Percentiles rank a stretch among this genome's conserved stretches.
Evolutionary conservation across 1,140 invertebrate genomes (phyloP).

Genomic region (Himalopsyche phryganea): DNA sequence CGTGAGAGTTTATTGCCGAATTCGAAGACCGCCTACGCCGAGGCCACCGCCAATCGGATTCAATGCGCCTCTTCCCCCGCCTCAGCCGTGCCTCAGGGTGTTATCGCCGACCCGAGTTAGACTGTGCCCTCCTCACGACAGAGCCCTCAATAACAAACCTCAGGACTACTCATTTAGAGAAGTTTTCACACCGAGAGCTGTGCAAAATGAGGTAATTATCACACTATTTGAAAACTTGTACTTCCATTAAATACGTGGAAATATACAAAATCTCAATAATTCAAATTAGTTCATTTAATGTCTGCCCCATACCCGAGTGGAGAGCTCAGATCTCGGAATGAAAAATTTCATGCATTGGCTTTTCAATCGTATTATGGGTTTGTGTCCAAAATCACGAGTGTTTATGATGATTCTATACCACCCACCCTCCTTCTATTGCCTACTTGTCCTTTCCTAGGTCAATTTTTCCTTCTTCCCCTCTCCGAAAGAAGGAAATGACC

Average conservation of each 20-base stretch:
- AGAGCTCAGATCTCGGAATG: too few species aligned
- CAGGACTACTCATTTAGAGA: slow-evolving; percentile 76
- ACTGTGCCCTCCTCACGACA: slow-evolving; percentile 63
- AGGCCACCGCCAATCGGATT: neutral
- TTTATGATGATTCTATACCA: too few species aligned
- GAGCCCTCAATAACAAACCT: slow-evolving; percentile 62
- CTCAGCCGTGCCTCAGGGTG: slow-evolving; percentile 64
- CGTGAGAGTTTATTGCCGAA: slow-evolving; percentile 26
- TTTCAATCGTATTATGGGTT: too few species aligned
- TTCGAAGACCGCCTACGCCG: slow-evolving; percentile 2
- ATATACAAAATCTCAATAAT: neutral
- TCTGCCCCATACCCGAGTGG: too few species aligned
- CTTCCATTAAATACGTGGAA: neutral
- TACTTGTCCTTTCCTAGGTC: too few species aligned
- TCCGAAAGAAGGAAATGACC: too few species aligned
- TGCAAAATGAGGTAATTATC: slow-evolving; percentile 80
- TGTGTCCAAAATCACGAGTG: too few species aligned
- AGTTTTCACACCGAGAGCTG: slow-evolving; percentile 75
- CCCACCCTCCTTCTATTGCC: too few species aligned
- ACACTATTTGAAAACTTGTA: slow-evolving; percentile 10
- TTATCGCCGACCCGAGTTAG: slow-evolving; percentile 66
- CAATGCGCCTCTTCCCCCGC: neutral
- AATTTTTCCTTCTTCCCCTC: too few species aligned
- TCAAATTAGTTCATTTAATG: too few species aligned
- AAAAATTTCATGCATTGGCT: too few species aligned